phyloP scores from a whole-genome alignment of 2,113 vertebrate genomes.

The Cairina moschata region DNA sequence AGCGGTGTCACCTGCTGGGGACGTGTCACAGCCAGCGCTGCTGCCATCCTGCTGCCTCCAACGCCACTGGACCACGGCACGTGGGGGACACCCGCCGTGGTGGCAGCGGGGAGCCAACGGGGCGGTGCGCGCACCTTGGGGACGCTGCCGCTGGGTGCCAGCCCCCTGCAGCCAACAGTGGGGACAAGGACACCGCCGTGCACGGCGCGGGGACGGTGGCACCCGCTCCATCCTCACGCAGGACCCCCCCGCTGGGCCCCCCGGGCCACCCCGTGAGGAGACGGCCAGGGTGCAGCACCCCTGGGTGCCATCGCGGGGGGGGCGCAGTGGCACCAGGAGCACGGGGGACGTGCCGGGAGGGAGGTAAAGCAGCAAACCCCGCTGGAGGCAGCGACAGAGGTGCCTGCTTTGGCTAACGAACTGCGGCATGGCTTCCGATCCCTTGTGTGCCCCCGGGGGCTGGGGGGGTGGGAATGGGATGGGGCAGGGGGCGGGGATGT shows the following conservation, averaged over 20 bases:
- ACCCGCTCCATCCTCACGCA: background rate
- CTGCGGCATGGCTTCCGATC: slow-evolving; percentile 55
- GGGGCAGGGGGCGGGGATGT: background rate
- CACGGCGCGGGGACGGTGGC: background rate
- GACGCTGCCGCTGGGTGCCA: background rate
- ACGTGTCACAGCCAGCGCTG: background rate
- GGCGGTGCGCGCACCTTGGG: background rate
- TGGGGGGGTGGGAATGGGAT: background rate
- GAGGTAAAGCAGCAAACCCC: slow-evolving; percentile 39
- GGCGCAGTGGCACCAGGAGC: background rate
- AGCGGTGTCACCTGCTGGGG: background rate
- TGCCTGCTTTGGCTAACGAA: slow-evolving; percentile 50
- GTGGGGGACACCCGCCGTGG: accelerated
- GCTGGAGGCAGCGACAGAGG: slow-evolving; percentile 7
- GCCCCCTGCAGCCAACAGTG: background rate
- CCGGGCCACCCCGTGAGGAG: background rate
- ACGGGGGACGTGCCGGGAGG: background rate
- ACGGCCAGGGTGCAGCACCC: no score
- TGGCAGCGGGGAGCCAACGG: background rate
- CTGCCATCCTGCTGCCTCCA: background rate
- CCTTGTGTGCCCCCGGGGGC: background rate
- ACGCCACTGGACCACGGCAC: no score
- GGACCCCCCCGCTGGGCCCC: background rate
- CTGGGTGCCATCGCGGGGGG: background rate
- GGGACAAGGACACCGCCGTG: background rate